phyloP scores from a whole-genome alignment of 2,113 vertebrate species.

The Aphelocoma coerulescens region DNA sequence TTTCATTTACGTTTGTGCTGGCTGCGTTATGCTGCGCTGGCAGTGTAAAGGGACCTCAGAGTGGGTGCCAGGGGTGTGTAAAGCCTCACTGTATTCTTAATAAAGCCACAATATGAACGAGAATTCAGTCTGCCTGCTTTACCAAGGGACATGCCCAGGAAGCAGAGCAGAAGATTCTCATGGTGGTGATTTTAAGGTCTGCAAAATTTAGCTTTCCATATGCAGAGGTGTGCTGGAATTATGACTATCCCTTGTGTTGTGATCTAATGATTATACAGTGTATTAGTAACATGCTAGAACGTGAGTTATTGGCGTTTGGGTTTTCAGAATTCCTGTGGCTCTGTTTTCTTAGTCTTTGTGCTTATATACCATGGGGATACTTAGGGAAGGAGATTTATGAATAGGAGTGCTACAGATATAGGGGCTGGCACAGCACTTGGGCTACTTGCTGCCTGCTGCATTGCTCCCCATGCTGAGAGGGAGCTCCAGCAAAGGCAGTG shows the following conservation, averaged over 20 bases:
- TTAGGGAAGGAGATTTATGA: not conserved
- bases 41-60: slow-evolving; percentile 7
- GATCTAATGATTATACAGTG: not conserved
- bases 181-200: slow-evolving; percentile 15
- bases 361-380: not conserved
- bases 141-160: not conserved
- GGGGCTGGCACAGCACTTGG: not conserved
- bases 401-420: not conserved
- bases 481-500: not conserved
- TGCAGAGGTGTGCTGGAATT: not conserved
- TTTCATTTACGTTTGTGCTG: slow-evolving; percentile 14
- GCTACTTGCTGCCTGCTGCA: not conserved
- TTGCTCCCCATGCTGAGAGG: not conserved
- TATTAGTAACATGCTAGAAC: not conserved
- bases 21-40: not conserved
- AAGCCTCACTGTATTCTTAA: slow-evolving; percentile 15
- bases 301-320: not conserved
- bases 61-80: slow-evolving; percentile 11
- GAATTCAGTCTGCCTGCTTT: not conserved
- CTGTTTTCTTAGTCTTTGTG: not conserved
- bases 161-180: slow-evolving; percentile 2
- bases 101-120: not conserved
- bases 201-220: not conserved
- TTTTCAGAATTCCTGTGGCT: slow-evolving; percentile 26
- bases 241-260: not conserved